Conservation (phyloP, 1,140 invertebrate genomes). For the Rhizoglyphus robini region DNA sequence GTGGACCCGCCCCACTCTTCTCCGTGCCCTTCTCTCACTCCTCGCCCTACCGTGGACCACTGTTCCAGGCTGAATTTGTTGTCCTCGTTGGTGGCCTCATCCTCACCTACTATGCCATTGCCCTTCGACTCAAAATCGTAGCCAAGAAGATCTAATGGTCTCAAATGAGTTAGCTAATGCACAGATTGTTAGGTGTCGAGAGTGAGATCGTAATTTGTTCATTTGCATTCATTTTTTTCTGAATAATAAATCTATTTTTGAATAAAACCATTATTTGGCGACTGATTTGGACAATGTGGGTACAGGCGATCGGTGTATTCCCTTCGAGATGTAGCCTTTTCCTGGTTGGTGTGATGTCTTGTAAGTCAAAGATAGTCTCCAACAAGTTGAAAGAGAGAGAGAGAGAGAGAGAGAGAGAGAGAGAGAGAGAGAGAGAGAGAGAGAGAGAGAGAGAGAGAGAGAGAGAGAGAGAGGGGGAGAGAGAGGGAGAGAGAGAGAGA, state of each 20-base stretch:
- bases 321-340: too few species aligned
- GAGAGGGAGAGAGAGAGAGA: too few species aligned
- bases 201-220: background rate
- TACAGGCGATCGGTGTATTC: background rate
- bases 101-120: conserved; percentile 58
- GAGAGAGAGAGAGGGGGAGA: too few species aligned
- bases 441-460: too few species aligned
- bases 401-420: too few species aligned
- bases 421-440: too few species aligned
- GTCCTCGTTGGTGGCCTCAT: conserved; percentile 43
- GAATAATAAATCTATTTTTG: background rate
- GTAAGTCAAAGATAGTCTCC: too few species aligned
- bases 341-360: too few species aligned
- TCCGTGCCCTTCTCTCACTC: conserved; percentile 3
- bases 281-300: background rate
- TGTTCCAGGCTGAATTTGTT: conserved; percentile 78
- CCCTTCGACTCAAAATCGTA: conserved; percentile 52
- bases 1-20: conserved; percentile 1
- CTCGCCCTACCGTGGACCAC: conserved; percentile 75
- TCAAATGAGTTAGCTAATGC: background rate
- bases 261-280: background rate
- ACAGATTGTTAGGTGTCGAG: background rate
- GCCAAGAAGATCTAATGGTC: background rate
- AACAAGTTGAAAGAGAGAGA: too few species aligned
- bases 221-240: background rate